Conservation (phyloP, 2,797 vertebrate species). For the Sitta carolinensis region DNA sequence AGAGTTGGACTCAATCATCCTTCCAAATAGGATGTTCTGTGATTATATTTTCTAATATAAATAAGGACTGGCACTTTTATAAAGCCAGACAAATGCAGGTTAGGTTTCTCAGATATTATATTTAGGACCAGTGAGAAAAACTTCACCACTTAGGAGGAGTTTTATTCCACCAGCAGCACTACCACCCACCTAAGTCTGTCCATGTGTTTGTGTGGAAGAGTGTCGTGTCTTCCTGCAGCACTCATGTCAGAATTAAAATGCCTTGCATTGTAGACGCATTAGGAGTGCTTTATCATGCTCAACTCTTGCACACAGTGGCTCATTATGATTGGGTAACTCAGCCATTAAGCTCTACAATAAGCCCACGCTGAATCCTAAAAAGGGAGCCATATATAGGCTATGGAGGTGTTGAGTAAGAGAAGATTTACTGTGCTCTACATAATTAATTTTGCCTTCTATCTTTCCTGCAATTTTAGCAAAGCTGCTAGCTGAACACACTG, state of each 20-base stretch:
- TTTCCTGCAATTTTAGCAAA: slow-evolving; percentile 24
- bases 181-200: slow-evolving; percentile 37
- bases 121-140: slow-evolving; percentile 16
- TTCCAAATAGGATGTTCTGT: background rate
- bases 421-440: slow-evolving; percentile 32
- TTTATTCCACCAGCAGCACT: background rate
- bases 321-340: slow-evolving; percentile 58
- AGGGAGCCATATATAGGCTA: slow-evolving; percentile 48
- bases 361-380: slow-evolving; percentile 53
- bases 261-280: slow-evolving; percentile 44
- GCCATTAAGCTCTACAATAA: slow-evolving; percentile 41
- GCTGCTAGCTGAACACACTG: background rate
- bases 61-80: background rate
- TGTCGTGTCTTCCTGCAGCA: background rate
- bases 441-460: slow-evolving; percentile 45
- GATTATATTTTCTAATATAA: background rate
- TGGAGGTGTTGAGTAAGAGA: slow-evolving; percentile 46
- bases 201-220: slow-evolving; percentile 9
- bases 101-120: background rate
- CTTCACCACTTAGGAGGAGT: background rate
- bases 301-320: slow-evolving; percentile 16
- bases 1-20: background rate
- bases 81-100: background rate
- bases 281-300: slow-evolving; percentile 57
- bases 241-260: background rate